A percentile compares a stretch with the other conserved stretches of the same genome.
Conservation (phyloP, 1,140 invertebrate species). For the Chionoecetes opilio region DNA sequence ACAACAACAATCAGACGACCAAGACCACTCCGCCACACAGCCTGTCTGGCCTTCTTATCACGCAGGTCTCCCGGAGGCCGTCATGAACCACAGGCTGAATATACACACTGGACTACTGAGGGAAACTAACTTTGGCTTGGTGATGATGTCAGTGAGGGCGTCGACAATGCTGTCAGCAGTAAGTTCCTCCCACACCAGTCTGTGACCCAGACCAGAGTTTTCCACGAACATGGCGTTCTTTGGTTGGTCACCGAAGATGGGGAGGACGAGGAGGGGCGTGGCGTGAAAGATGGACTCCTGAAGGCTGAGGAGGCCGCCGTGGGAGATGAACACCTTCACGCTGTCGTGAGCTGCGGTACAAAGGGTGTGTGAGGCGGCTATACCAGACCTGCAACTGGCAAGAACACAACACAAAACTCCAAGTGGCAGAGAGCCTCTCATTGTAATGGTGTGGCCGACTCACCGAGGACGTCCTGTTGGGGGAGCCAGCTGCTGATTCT, state of each 20-base stretch:
- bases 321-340: constrained; percentile 69
- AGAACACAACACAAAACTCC: neutral
- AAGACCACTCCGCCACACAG: too few relatives aligned
- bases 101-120: neutral
- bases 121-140: constrained; percentile 38
- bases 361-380: neutral
- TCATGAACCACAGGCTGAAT: neutral
- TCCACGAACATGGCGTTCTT: neutral
- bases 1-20: neutral
- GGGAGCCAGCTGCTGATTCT: constrained; percentile 65
- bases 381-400: neutral
- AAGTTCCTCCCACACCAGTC: constrained; percentile 58
- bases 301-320: constrained; percentile 54
- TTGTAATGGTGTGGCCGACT: neutral
- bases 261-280: constrained; percentile 62
- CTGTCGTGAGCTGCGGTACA: constrained; percentile 32
- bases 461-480: constrained; percentile 72
- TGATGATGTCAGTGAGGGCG: constrained; percentile 50
- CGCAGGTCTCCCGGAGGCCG: neutral
- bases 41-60: neutral
- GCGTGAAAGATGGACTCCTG: constrained; percentile 55
- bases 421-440: neutral
- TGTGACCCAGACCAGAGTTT: neutral
- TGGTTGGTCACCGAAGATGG: constrained; percentile 61
- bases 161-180: constrained; percentile 48